Conservation (phyloP, 2,113 vertebrate genomes). For the Melanerpes formicivorus region DNA sequence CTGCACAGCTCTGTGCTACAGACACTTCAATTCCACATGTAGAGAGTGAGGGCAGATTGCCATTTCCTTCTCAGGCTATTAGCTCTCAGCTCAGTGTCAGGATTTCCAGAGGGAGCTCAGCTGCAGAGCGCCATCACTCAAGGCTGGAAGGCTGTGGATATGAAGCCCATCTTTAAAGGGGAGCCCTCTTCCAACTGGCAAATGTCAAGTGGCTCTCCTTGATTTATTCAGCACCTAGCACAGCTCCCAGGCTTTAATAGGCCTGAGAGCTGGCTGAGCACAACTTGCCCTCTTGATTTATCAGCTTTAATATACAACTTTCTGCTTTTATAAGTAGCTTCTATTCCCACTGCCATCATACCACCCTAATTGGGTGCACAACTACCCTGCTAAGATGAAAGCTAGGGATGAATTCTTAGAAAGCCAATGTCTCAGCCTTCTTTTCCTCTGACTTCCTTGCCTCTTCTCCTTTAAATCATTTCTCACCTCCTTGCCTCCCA, state of each 20-base stretch:
- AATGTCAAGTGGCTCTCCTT: constrained; percentile 57
- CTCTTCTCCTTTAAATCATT: not conserved
- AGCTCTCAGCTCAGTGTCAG: constrained; percentile 56
- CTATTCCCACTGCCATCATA: not conserved
- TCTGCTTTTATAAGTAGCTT: constrained; percentile 20
- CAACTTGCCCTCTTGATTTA: not conserved
- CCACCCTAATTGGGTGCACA: constrained; percentile 13
- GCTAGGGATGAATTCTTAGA: not conserved
- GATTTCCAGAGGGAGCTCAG: constrained; percentile 56
- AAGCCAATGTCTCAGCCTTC: constrained; percentile 19
- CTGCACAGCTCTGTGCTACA: constrained; percentile 66
- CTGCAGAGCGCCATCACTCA: not conserved
- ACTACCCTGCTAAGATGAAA: not conserved
- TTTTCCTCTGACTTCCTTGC: not conserved
- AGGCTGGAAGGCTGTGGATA: not conserved
- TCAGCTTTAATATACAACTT: constrained; percentile 25
- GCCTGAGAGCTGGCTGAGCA: not conserved
- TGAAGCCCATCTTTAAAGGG: constrained; percentile 29
- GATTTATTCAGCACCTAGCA: constrained; percentile 1
- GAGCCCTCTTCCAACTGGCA: constrained; percentile 49
- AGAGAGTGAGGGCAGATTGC: constrained; percentile 68
- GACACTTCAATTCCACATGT: constrained; percentile 74
- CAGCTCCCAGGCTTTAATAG: constrained; percentile 10
- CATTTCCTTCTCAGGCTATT: constrained; percentile 73
- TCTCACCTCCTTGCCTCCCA: not conserved